Evolutionary conservation across 1,140 invertebrate genomes (phyloP), one percentile per base, ranked within the genome.

Genomic region (Euwallacea similis): DNA sequence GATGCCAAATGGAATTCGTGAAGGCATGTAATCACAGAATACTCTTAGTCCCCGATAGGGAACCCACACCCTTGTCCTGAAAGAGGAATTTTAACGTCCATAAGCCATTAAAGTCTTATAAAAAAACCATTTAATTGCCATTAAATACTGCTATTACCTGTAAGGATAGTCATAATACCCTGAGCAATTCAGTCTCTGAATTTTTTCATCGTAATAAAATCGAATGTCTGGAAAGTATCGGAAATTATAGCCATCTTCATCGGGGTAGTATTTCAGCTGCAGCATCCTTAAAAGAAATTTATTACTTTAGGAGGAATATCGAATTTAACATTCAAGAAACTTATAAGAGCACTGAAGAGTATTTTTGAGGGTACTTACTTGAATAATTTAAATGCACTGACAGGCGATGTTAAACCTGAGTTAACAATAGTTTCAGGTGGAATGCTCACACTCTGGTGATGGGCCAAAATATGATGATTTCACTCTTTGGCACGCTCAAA

Each of bases 141-240:
- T 50, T 13, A 2, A 50, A 50, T 42, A 10, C 6, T 11, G 13
- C 46, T 50, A 50, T 60, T 66, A 71, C 69, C 67, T 70, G 43
- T 55, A 73, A 11, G 74, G 74, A 46, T 71, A 75, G 41, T 75
- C 71, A 47, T 68, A 71, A 62, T 61, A 73, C 11, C 61, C 55
- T n/a, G 71, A 71, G 15, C 66, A 53, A 42, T 68, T 50, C 41
- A 64, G 56, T 10, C 65, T 50, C 47, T 73, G 74, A 61, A 75
- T 75, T 58, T 75, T 75, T 41, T 75, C 74, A 47, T 75, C 74
- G 54, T 70, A 75, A 54, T 75, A 75, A 41, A 60, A 75, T 69
- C 74, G 69, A 41, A 73, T 73, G 56, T 75, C 74, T 7, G 74
- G 74, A 43, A 73, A 66, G 56, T 71, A 75, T 56, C 60, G 64